These are phyloP conservation scores for Lasioglossum baleicum DNA, from an alignment of 1,140 invertebrate species.

Conservation along the genomic window DNA sequence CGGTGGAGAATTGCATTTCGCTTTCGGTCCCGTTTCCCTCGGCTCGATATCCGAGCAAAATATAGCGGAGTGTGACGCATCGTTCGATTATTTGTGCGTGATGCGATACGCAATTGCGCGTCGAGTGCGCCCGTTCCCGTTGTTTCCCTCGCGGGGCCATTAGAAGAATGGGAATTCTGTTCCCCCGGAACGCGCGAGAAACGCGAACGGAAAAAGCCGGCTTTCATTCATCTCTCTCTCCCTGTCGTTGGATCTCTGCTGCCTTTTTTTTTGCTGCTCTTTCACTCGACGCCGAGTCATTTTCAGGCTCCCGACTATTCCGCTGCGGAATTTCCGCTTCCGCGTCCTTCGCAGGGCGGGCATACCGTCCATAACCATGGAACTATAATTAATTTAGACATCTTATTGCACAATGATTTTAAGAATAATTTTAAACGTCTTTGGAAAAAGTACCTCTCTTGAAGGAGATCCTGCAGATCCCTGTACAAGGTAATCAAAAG, in stretches of 20 bases:
- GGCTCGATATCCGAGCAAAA: conserved; percentile 4
- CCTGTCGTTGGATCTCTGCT: too few relatives aligned
- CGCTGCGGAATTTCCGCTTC: not conserved
- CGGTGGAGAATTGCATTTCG: not conserved
- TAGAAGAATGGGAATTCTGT: not conserved
- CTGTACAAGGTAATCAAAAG: too few relatives aligned
- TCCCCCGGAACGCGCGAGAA: too few relatives aligned
- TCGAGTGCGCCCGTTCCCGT: not conserved
- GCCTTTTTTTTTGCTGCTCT: not conserved
- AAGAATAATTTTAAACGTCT: too few relatives aligned
- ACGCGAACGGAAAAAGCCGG: not conserved
- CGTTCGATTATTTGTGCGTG: conserved; percentile 34
- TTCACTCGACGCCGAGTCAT: not conserved
- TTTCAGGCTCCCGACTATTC: not conserved
- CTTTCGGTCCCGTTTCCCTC: not conserved
- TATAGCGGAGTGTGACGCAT: conserved; percentile 25
- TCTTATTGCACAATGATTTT: too few relatives aligned
- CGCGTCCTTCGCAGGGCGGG: not conserved
- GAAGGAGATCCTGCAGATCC: too few relatives aligned
- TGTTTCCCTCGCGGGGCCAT: not conserved
- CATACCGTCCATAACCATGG: too few relatives aligned
- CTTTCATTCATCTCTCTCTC: not conserved
- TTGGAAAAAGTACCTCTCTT: too few relatives aligned
- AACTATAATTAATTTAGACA: too few relatives aligned
- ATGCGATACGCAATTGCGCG: conserved; percentile 21